Percentiles rank a stretch among this genome's conserved stretches.
These are phyloP conservation scores for Gymnosoma rotundatum DNA, from an alignment of 2,888 invertebrate genomes.

Conservation along the genomic window DNA sequence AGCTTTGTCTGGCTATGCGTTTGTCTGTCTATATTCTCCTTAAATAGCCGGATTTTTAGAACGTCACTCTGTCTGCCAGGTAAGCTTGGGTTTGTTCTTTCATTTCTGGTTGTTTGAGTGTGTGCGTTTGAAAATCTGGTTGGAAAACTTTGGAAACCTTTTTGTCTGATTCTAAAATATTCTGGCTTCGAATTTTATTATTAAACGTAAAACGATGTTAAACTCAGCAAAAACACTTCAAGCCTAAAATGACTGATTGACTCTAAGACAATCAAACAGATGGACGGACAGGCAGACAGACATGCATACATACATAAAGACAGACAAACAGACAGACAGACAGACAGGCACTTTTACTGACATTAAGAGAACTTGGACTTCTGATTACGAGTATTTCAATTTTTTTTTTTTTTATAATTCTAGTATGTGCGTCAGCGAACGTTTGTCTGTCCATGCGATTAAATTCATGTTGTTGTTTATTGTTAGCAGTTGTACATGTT, in stretches of 20 bases:
- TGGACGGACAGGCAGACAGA: slow-evolving; percentile 29
- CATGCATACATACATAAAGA: slow-evolving; percentile 44
- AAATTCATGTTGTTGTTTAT: slow-evolving; percentile 48
- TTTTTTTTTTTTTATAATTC: neutral
- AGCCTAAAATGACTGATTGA: slow-evolving; percentile 68
- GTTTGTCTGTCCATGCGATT: slow-evolving; percentile 38
- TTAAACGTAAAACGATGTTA: slow-evolving; percentile 42
- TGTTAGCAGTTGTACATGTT: slow-evolving; percentile 50
- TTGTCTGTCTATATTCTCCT: slow-evolving; percentile 28
- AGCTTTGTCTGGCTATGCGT: slow-evolving; percentile 3
- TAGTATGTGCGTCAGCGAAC: neutral
- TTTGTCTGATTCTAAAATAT: slow-evolving; percentile 1
- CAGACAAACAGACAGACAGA: slow-evolving; percentile 46
- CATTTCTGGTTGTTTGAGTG: neutral
- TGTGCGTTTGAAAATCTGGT: slow-evolving; percentile 14
- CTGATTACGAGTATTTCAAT: slow-evolving; percentile 2
- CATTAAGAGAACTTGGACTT: slow-evolving; percentile 39
- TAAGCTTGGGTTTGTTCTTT: slow-evolving; percentile 39
- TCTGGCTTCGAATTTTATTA: slow-evolving; percentile 29
- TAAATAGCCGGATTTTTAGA: slow-evolving; percentile 67
- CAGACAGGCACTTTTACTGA: slow-evolving; percentile 36
- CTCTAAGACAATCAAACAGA: slow-evolving; percentile 63
- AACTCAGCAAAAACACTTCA: slow-evolving; percentile 38
- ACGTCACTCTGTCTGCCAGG: slow-evolving; percentile 77
- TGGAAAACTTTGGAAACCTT: slow-evolving; percentile 34